phyloP scores from a whole-genome alignment of 1,140 invertebrate species.

The Lasioglossum baleicum region DNA sequence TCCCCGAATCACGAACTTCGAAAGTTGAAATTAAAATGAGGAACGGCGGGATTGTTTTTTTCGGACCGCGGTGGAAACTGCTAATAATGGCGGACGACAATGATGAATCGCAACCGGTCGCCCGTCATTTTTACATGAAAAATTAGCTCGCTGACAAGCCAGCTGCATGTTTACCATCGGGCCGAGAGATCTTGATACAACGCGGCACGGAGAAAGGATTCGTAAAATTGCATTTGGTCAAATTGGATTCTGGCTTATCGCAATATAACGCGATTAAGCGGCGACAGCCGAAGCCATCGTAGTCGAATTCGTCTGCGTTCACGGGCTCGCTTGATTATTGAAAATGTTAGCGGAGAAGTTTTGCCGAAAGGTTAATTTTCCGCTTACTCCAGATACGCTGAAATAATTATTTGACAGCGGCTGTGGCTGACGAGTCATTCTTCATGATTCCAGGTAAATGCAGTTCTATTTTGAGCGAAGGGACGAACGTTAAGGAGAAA shows the following conservation, averaged over 20 bases:
- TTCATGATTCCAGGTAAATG: slow-evolving; percentile 17
- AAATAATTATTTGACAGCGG: not conserved
- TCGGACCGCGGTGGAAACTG: not conserved
- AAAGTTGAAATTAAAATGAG: slow-evolving; percentile 35
- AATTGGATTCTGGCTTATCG: slow-evolving; percentile 49
- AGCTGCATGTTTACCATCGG: not conserved
- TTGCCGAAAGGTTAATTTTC: not conserved
- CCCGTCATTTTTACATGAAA: not conserved
- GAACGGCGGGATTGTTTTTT: not conserved
- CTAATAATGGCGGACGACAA: slow-evolving; percentile 19
- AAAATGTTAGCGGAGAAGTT: not conserved
- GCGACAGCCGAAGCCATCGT: slow-evolving; percentile 36
- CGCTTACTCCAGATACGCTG: not conserved
- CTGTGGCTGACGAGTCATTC: not conserved
- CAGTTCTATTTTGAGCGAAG: not conserved
- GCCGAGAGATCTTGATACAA: not conserved
- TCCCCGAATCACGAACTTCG: slow-evolving; percentile 31
- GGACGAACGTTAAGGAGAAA: no score
- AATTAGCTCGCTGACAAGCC: not conserved
- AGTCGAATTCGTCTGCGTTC: slow-evolving; percentile 41
- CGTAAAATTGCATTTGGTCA: slow-evolving; percentile 54
- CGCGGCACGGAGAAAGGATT: slow-evolving; percentile 35
- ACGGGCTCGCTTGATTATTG: no score
- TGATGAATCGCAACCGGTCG: slow-evolving; percentile 30
- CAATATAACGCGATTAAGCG: slow-evolving; percentile 54